Conservation (phyloP, 2,888 invertebrate genomes). For the Drosophila colorata region DNA sequence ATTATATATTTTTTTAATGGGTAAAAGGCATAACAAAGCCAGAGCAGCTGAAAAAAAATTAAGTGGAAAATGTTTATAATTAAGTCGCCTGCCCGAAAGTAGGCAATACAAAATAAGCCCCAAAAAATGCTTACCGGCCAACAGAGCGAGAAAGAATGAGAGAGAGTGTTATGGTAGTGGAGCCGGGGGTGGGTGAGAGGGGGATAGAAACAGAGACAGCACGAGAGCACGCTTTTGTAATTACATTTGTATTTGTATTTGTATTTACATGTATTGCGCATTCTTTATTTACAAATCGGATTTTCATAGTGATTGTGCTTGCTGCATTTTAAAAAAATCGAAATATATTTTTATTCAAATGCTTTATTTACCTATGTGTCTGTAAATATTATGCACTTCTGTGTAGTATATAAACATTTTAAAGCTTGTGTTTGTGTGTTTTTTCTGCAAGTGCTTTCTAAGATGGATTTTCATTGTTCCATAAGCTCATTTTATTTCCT, state of each 20-base stretch:
- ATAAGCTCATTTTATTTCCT: background rate
- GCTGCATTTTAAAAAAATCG: conserved; percentile 16
- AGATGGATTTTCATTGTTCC: conserved; percentile 4
- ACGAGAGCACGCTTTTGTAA: conserved; percentile 9
- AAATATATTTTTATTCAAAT: background rate
- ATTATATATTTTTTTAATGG: background rate
- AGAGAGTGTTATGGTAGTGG: too few species aligned
- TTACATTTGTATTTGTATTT: conserved; percentile 27
- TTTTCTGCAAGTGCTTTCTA: background rate
- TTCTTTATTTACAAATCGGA: conserved; percentile 36
- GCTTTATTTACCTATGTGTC: conserved; percentile 3
- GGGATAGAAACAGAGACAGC: background rate
- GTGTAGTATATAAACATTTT: background rate
- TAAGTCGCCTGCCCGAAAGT: conserved; percentile 69
- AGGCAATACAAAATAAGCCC: conserved; percentile 54
- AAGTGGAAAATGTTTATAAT: conserved; percentile 72
- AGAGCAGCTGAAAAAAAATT: conserved; percentile 44
- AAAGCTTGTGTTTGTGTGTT: conserved; percentile 7
- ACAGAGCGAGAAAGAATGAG: background rate
- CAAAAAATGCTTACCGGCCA: conserved; percentile 18
- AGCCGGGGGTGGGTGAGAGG: background rate
- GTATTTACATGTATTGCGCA: conserved; percentile 2
- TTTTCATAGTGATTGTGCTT: conserved; percentile 14
- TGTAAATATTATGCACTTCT: conserved; percentile 21
- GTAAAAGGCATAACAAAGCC: conserved; percentile 5